Base-by-base conservation (phyloP, 92 coral and sea anemone genomes). In the Actinostola sp. region DNA sequence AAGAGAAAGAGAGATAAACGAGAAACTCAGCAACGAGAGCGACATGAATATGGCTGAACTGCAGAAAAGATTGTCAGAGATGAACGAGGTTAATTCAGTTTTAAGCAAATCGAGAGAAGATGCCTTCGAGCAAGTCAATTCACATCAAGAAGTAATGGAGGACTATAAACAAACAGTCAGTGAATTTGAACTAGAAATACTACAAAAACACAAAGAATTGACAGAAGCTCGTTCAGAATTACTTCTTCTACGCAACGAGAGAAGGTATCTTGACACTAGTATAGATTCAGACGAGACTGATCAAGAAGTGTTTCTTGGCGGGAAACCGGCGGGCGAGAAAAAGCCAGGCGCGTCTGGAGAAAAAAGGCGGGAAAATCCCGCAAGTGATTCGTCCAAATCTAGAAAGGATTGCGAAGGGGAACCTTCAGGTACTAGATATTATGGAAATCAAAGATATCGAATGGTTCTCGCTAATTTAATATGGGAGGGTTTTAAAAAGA, bases 1-100 rank as follows among this genome's bases (percentile, higher is more conserved):
- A 0, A 72, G 67, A 51, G 84, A 84, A 51, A 42, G 81, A 28
- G 67, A 84, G 6, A 79, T 65, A 4, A 84, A 84, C 42, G 67
- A 26, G 26, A 34, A 21, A 0, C 58, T 84, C 50, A 78, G 89
- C 42, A 76, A 78, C 8, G 89, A 84, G 43, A 84, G 89, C 34
- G 89, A 84, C 55, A 70, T 63, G 26, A 56, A 53, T 30, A 46
- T 72, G 16, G 69, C 60, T 13, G 89, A 84, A 59, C 77, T 84
- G 3, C 75, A 77, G 25, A 58, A 32, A 42, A 65, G 43, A 19
- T 23, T 84, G 19, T 51, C 34, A 33, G 76, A 78, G 29, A 65
- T 45, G 16, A 56, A 60, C 11, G 69, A 72, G 8, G 0, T 65
- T 0, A 84, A 78, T 43, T 24, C 63, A 21, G 25, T 21, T 32